Percentiles rank a stretch among this genome's conserved stretches.
These are phyloP conservation scores for Aphelocoma californica DNA, from an alignment of 2,797 vertebrate genomes.

Conservation along the genomic window DNA sequence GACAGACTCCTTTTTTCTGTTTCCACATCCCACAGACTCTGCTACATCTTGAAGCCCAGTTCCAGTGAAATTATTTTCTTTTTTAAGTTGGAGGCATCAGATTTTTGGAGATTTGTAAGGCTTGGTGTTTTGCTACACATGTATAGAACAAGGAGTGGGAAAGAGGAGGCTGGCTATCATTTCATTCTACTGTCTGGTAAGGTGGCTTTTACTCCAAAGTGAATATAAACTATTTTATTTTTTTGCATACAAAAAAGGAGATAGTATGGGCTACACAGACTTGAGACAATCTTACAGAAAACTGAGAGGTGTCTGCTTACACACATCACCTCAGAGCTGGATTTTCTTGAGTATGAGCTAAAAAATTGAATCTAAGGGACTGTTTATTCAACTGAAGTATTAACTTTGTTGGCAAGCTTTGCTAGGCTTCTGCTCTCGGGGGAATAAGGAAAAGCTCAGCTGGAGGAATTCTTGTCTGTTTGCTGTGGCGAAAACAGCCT, in stretches of 20 bases:
- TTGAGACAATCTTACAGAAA: not conserved
- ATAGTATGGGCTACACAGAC: not conserved
- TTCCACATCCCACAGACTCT: not conserved
- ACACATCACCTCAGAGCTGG: not conserved
- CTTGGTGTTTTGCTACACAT: not conserved
- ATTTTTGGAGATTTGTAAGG: not conserved
- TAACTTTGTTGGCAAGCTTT: conserved; percentile 22
- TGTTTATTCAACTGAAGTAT: not conserved
- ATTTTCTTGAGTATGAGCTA: not conserved
- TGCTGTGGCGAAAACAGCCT: not conserved
- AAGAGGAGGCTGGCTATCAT: not conserved
- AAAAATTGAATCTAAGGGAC: not conserved
- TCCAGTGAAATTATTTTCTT: not conserved
- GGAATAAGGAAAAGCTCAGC: conserved; percentile 19
- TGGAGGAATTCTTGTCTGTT: not conserved
- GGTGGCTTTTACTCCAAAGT: not conserved
- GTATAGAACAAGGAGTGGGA: not conserved
- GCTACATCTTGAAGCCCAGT: not conserved
- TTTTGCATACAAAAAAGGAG: not conserved
- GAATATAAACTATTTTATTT: not conserved
- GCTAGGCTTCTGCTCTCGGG: not conserved
- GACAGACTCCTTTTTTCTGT: not conserved
- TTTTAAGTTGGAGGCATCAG: not conserved
- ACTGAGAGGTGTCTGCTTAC: not conserved
- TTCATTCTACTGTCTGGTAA: not conserved